These are phyloP conservation scores for Macroglossus sobrinus DNA, from an alignment of 2,113 vertebrate species.

Conservation along the genomic window DNA sequence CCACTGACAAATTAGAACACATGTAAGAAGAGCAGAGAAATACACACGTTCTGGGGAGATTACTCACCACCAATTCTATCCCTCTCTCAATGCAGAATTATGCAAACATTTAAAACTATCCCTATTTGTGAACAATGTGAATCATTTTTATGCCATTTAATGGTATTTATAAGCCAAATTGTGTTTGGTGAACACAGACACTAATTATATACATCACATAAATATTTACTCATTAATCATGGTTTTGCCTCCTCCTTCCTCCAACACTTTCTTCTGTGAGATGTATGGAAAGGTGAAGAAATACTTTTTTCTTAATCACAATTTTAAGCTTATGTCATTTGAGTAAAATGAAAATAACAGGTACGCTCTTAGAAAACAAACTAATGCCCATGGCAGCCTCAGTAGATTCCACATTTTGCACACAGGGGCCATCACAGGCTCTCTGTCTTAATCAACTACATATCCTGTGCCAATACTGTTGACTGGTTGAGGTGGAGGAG, in stretches of 20 bases:
- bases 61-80: not conserved
- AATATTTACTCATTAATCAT: not conserved
- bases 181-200: not conserved
- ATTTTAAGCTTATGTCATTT: not conserved
- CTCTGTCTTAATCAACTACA: conserved; percentile 5
- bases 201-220: not conserved
- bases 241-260: not conserved
- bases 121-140: not conserved
- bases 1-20: not conserved
- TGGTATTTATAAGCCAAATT: not conserved
- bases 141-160: not conserved
- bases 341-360: conserved; percentile 8
- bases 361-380: conserved; percentile 25
- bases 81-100: not conserved
- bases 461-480: not conserved
- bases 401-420: not conserved
- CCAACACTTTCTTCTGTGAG: not conserved
- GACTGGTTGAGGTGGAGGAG: not conserved
- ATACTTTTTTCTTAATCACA: not conserved
- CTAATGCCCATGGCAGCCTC: not conserved
- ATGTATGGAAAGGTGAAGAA: not conserved
- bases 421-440: not conserved
- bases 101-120: not conserved
- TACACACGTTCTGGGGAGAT: not conserved
- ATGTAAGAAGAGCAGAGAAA: not conserved